Conservation (phyloP, 2,888 invertebrate species). For the Rhagium mordax region DNA sequence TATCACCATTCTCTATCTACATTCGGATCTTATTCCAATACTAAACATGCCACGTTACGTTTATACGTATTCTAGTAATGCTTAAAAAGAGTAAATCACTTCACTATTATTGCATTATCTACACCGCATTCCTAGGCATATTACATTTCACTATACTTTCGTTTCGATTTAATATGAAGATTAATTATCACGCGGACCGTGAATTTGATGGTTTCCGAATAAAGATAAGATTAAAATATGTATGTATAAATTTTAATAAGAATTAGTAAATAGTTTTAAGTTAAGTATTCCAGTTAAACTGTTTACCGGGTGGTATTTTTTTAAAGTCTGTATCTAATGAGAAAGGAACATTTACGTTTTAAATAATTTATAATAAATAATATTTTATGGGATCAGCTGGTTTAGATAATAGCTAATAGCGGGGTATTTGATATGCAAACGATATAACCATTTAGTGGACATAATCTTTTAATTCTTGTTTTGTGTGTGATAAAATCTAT, state of each 20-base stretch:
- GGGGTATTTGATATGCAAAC: too few relatives aligned
- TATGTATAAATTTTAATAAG: not conserved
- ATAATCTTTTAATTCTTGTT: too few relatives aligned
- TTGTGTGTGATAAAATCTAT: too few relatives aligned
- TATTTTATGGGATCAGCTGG: too few relatives aligned
- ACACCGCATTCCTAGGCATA: not conserved
- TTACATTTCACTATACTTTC: slow-evolving; percentile 29
- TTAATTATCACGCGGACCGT: not conserved
- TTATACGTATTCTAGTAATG: not conserved
- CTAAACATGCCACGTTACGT: not conserved
- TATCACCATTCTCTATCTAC: not conserved
- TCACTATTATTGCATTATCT: slow-evolving; percentile 1
- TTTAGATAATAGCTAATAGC: too few relatives aligned
- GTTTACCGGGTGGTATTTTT: not conserved
- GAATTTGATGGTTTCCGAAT: not conserved
- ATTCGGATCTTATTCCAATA: not conserved
- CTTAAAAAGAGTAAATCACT: not conserved
- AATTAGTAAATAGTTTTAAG: not conserved
- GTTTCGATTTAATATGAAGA: not conserved
- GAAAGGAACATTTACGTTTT: too few relatives aligned
- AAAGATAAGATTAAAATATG: not conserved
- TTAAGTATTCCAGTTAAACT: not conserved
- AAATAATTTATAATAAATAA: too few relatives aligned
- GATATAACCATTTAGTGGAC: too few relatives aligned
- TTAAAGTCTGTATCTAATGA: too few relatives aligned